Conservation (phyloP, 2,888 invertebrate species). For the Dasysyrphus tricinctus region DNA sequence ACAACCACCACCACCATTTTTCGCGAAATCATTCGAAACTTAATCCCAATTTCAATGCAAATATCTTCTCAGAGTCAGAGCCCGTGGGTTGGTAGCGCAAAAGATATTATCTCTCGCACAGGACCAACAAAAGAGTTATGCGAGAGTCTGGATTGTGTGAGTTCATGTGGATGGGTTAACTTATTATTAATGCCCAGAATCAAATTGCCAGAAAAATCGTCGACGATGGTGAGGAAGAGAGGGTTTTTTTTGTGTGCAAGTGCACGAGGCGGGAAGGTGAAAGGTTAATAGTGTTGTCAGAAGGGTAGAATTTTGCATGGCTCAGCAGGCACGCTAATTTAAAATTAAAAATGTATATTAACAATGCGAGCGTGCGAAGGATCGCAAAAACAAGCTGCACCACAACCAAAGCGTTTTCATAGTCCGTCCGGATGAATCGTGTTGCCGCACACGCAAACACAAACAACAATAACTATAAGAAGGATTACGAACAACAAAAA, state of each 20-base stretch:
- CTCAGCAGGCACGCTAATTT: constrained; percentile 64
- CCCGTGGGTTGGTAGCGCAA: constrained; percentile 12
- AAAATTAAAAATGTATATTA: constrained; percentile 74
- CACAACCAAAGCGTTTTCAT: constrained; percentile 26
- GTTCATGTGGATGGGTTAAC: constrained; percentile 66
- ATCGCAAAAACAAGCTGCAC: constrained; percentile 21
- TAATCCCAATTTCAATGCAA: constrained; percentile 42
- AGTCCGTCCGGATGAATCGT: constrained; percentile 50
- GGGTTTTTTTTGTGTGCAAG: neutral
- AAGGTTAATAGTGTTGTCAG: neutral
- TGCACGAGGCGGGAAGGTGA: neutral
- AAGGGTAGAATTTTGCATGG: constrained; percentile 49
- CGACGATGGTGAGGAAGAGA: neutral
- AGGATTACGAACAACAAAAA: constrained; percentile 9
- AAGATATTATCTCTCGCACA: constrained; percentile 35
- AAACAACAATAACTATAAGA: constrained; percentile 15
- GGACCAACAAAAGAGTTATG: constrained; percentile 4
- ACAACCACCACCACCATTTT: neutral
- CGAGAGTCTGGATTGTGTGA: constrained; percentile 21
- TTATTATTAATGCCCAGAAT: constrained; percentile 69
- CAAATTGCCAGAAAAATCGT: constrained; percentile 67
- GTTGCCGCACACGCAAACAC: constrained; percentile 42
- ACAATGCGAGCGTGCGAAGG: constrained; percentile 53
- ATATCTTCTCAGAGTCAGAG: constrained; percentile 20
- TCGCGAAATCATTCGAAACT: constrained; percentile 28